phyloP scores from a whole-genome alignment of 2,888 invertebrate genomes.

The Lydus trimaculatus region DNA sequence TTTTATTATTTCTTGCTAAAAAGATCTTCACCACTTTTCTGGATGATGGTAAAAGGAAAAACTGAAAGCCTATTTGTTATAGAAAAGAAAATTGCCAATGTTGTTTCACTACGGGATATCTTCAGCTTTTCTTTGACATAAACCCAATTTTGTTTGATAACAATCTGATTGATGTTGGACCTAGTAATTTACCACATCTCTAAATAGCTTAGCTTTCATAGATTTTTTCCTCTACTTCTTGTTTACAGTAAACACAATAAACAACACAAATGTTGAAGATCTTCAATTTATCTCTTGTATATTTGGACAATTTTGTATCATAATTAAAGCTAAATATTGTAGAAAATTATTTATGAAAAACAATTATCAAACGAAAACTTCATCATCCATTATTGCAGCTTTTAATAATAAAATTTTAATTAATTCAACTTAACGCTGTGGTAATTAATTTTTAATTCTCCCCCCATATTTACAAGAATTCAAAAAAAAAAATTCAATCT shows the following conservation, averaged over 20 bases:
- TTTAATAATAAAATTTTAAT: background rate
- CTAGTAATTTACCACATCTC: slow-evolving; percentile 2
- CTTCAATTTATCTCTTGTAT: no score
- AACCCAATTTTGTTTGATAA: slow-evolving; percentile 3
- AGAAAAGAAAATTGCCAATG: background rate
- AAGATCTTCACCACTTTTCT: background rate
- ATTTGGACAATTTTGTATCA: no score
- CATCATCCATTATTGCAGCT: background rate
- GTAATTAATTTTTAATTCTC: background rate
- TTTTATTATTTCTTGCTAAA: no score
- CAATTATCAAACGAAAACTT: background rate
- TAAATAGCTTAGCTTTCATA: background rate
- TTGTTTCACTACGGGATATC: slow-evolving; percentile 6
- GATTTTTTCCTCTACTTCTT: background rate
- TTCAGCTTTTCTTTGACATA: slow-evolving; percentile 8
- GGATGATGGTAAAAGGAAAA: background rate
- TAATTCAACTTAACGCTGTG: background rate
- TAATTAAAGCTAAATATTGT: background rate
- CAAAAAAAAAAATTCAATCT: background rate
- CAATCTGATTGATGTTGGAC: slow-evolving; percentile 1
- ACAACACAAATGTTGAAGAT: background rate
- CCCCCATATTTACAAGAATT: background rate
- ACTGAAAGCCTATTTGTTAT: background rate
- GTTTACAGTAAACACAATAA: background rate
- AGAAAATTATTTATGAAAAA: background rate